These are phyloP conservation scores for Drosophila dunni DNA, from an alignment of 1,140 invertebrate species.

Conservation along the genomic window DNA sequence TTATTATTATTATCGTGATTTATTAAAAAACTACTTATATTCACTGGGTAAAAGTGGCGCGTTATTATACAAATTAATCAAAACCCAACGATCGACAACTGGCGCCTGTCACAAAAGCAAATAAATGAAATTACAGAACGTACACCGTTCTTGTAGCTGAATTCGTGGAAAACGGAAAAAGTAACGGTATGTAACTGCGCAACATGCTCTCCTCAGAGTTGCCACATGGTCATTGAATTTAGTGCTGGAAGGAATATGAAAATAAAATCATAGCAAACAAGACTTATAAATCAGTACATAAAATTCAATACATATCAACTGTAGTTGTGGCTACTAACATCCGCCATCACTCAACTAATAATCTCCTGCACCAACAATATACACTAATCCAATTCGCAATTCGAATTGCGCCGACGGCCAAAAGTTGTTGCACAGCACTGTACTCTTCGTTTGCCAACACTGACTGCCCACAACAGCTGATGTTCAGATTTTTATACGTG, in stretches of 20 bases:
- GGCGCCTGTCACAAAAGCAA: constrained; percentile 38
- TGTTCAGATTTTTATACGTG: constrained; percentile 54
- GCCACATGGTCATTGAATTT: constrained; percentile 17
- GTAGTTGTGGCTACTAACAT: constrained; percentile 34
- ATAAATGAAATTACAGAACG: constrained; percentile 12
- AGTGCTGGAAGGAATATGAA: constrained; percentile 3
- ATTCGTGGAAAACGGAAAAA: constrained; percentile 35
- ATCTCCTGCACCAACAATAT: constrained; percentile 6
- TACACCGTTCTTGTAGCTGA: constrained; percentile 15
- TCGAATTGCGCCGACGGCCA: constrained; percentile 19
- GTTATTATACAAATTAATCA: constrained; percentile 3
- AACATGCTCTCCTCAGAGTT: constrained; percentile 22
- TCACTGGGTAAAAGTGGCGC: constrained; percentile 26
- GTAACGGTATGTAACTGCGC: constrained; percentile 39
- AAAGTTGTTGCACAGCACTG: constrained; percentile 27
- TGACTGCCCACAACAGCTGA: constrained; percentile 62
- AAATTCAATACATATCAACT: constrained; percentile 24
- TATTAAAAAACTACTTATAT: constrained; percentile 42
- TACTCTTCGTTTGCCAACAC: constrained; percentile 35
- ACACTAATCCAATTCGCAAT: constrained; percentile 18
- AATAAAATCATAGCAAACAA: constrained; percentile 39
- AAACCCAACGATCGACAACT: constrained; percentile 35
- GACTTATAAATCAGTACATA: constrained; percentile 32
- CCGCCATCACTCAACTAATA: constrained; percentile 30
- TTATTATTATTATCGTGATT: background rate